Evolutionary conservation across 2,797 vertebrate species (phyloP).

Genomic region (Enteromius radiatus): DNA sequence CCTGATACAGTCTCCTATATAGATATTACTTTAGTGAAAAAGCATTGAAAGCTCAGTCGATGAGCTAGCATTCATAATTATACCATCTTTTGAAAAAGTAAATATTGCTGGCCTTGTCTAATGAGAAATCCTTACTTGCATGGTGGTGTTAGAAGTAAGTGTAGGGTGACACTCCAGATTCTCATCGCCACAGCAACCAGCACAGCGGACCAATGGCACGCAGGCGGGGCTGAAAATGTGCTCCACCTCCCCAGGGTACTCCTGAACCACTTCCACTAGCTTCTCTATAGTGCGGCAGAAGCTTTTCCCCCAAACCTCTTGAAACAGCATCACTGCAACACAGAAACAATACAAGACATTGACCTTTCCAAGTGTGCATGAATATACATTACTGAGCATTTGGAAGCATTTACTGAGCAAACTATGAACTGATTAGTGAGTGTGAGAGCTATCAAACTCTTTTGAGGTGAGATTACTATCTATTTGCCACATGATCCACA

Average conservation of each 20-base stretch:
- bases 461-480: not conserved
- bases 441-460: no score
- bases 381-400: not conserved
- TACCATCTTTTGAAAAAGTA: not conserved
- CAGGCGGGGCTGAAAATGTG: conserved; percentile 93
- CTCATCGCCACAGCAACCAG: conserved; percentile 92
- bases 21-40: not conserved
- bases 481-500: not conserved
- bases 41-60: not conserved
- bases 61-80: not conserved
- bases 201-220: conserved; percentile 88
- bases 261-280: conserved; percentile 87
- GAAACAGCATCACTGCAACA: conserved; percentile 86
- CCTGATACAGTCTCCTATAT: not conserved
- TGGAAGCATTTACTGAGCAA: not conserved
- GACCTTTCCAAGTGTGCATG: not conserved
- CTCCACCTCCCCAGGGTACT: conserved; percentile 90
- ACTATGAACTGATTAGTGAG: not conserved
- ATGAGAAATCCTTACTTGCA: conserved; percentile 82
- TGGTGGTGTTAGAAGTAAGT: conserved; percentile 83
- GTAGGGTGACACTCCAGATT: conserved; percentile 87
- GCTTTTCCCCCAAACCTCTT: conserved; percentile 92
- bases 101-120: not conserved
- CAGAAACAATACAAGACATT: conserved; percentile 12
- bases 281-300: conserved; percentile 92